phyloP scores from a whole-genome alignment of 1,140 invertebrate genomes.

The Ips nitidus region DNA sequence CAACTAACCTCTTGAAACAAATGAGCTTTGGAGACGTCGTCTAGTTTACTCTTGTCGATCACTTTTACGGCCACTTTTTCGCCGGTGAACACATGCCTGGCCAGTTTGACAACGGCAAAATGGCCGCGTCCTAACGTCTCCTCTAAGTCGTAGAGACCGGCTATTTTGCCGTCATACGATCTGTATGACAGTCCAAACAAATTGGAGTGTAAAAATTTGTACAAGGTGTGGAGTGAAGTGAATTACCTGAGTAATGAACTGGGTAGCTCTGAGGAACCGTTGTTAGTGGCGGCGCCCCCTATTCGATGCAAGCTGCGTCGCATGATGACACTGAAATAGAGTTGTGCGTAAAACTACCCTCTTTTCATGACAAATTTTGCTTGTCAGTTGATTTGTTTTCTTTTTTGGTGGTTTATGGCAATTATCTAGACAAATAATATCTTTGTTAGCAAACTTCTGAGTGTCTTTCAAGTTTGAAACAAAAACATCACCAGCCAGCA shows the following conservation, averaged over 20 bases:
- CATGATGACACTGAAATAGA: slow-evolving; percentile 11
- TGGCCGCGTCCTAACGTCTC: slow-evolving; percentile 93
- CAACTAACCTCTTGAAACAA: slow-evolving; percentile 88
- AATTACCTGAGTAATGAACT: slow-evolving; percentile 20
- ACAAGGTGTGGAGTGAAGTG: not conserved
- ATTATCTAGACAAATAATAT: no score
- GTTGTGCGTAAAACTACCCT: no score
- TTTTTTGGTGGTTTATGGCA: no score
- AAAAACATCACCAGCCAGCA: no score
- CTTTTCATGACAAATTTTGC: not conserved
- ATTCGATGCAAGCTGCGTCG: slow-evolving; percentile 29
- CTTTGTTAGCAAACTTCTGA: no score
- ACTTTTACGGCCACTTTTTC: slow-evolving; percentile 96
- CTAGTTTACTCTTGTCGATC: slow-evolving; percentile 97
- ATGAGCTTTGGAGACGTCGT: slow-evolving; percentile 94
- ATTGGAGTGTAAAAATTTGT: no score
- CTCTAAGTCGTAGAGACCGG: slow-evolving; percentile 94
- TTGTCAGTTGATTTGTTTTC: not conserved
- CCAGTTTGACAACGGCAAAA: slow-evolving; percentile 98
- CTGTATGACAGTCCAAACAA: slow-evolving; percentile 30
- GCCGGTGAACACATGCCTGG: slow-evolving; percentile 98
- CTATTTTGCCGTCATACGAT: slow-evolving; percentile 86
- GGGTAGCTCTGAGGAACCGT: slow-evolving; percentile 22
- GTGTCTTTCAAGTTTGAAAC: no score
- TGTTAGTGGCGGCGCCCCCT: slow-evolving; percentile 25